These are phyloP conservation scores for Galaxias olidus DNA, from an alignment of 2,797 vertebrate species.

Conservation along the genomic window DNA sequence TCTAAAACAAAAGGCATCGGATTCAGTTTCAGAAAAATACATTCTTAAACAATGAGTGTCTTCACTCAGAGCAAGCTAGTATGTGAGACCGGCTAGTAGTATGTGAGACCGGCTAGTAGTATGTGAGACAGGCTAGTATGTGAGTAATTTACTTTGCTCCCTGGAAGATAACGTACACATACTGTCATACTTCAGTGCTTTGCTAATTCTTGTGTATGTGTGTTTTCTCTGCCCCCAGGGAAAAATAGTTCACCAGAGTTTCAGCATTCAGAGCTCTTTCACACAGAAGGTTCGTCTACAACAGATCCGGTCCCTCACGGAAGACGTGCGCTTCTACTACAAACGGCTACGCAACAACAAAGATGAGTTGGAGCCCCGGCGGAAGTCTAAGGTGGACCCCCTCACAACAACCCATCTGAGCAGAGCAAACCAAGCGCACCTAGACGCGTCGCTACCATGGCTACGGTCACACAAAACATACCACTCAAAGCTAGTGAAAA, in stretches of 20 bases:
- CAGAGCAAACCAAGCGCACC: too few relatives aligned
- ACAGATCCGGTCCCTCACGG: slow-evolving; percentile 90
- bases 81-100: too few relatives aligned
- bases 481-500: too few relatives aligned
- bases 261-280: slow-evolving; percentile 95
- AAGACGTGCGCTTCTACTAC: slow-evolving; percentile 93
- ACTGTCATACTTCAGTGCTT: too few relatives aligned
- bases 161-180: too few relatives aligned
- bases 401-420: not conserved
- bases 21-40: not conserved
- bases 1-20: not conserved
- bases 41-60: not conserved
- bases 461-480: too few relatives aligned
- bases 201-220: slow-evolving; percentile 5
- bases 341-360: slow-evolving; percentile 91
- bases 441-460: too few relatives aligned
- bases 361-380: slow-evolving; percentile 92
- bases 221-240: slow-evolving; percentile 72
- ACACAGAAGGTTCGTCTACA: slow-evolving; percentile 95
- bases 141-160: too few relatives aligned
- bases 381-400: slow-evolving; percentile 89
- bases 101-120: too few relatives aligned
- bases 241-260: slow-evolving; percentile 93
- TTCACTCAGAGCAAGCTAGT: not conserved
- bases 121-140: too few relatives aligned